Base-by-base conservation (phyloP, 2,888 invertebrate species). In the Drosophila limbata region DNA sequence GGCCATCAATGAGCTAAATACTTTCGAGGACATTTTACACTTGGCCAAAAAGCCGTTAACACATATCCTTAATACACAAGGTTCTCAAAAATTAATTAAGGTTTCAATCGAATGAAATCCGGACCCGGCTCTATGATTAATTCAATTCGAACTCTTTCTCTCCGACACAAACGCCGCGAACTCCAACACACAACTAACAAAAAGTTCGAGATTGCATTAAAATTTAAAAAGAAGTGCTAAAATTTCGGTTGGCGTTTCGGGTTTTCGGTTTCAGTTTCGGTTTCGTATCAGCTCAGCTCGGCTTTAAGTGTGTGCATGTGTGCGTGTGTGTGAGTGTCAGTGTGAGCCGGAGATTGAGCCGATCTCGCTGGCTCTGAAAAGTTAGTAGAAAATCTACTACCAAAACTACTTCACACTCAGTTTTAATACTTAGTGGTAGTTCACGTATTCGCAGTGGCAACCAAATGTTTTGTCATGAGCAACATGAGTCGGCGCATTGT, bases 161-260 rank as follows among this genome's bases (percentile, higher is more conserved):
- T 33, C 19, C 72, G 82, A 80, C 13, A 73, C 61, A 75, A 64
- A 37, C 88, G 71, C 76, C 62, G 73, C 84, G 84, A 84, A 87
- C 85, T 85, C 85, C 84, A 84, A 87, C 90, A 86, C 81, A 82
- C 90, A 90, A 92, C 92, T 92, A 91, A 92, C 90, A 84, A 81
- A 85, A 84, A 77, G 71, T 86, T 84, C 69, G 79, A 84, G 90
- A 89, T 90, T 90, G 91, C 91, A 90, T 83, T 90, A 90, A 92
- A 90, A 85, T 92, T 92, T 92, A 91, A 92, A 84, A 91, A 91
- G 91, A 92, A 91, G 90, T 92, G 87, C 84, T 90, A 88, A 81
- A 82, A 67, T 86, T 84, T 88, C 81, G 77, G 78, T 53, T 69
- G 55, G 55, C 52, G 81, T 81, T 81, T 88, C 88, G 84, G 76